Evolutionary conservation across 2,888 invertebrate species (phyloP).

Genomic region (Thecophora atra): DNA sequence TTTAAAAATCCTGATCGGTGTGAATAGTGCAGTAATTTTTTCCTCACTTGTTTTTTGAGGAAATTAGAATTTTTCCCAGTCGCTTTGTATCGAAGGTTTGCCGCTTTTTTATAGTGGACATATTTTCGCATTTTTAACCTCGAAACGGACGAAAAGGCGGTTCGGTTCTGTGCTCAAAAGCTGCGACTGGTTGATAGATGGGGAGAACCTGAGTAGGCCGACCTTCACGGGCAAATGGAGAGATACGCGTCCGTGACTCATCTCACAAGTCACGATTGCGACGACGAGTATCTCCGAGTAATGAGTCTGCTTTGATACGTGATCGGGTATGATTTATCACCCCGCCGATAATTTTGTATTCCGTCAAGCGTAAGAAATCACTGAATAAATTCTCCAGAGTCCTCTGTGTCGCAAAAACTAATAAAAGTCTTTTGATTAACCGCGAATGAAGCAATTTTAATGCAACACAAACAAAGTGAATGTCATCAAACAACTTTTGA

Average conservation of each 20-base stretch:
- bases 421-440: neutral
- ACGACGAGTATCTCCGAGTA: no score
- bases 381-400: conserved; percentile 6
- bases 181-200: neutral
- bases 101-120: neutral
- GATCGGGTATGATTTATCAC: conserved; percentile 19
- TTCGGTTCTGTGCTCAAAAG: neutral
- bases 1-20: no score
- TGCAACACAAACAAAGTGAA: neutral
- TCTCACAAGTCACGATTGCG: no score
- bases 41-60: no score
- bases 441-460: neutral
- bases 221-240: conserved; percentile 38
- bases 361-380: conserved; percentile 15
- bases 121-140: conserved; percentile 21
- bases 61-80: no score
- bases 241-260: neutral
- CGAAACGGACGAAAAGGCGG: neutral
- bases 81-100: no score
- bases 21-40: no score
- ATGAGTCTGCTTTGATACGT: neutral
- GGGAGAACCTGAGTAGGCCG: conserved; percentile 39
- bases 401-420: neutral
- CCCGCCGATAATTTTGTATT: neutral
- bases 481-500: conserved; percentile 2